Evolutionary conservation across 2,888 invertebrate genomes (phyloP).

Genomic region (Trissoscelio sp.): DNA sequence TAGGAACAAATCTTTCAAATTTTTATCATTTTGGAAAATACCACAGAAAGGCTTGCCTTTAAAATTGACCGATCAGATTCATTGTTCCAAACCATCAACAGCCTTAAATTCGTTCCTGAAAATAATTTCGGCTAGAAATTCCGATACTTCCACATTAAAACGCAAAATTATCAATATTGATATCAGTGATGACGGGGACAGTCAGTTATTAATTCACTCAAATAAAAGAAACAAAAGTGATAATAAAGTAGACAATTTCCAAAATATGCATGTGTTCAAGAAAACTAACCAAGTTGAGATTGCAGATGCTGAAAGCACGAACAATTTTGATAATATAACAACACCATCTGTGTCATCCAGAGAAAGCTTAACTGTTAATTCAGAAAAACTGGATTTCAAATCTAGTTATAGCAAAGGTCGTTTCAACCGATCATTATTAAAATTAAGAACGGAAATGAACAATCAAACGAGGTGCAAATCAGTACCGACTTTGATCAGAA

Average conservation of each 20-base stretch:
- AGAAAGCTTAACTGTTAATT: neutral
- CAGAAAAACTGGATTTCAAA: neutral
- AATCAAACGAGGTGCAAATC: neutral
- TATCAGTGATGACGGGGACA: slow-evolving; percentile 33
- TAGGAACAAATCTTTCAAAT: too few relatives aligned
- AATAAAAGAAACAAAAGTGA: neutral
- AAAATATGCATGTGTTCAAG: slow-evolving; percentile 11
- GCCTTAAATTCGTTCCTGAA: slow-evolving; percentile 41
- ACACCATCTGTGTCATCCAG: neutral
- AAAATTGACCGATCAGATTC: too few relatives aligned
- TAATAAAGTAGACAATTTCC: neutral
- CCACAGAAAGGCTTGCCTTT: too few relatives aligned
- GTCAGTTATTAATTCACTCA: neutral
- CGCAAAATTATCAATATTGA: slow-evolving; percentile 38
- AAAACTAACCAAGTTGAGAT: slow-evolving; percentile 48
- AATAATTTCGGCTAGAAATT: neutral
- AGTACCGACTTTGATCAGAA: slow-evolving; percentile 13
- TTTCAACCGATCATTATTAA: neutral
- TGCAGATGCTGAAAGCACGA: slow-evolving; percentile 52
- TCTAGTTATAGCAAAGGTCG: neutral
- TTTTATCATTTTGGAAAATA: too few relatives aligned
- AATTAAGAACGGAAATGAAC: neutral
- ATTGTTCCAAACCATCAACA: slow-evolving; percentile 11
- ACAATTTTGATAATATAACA: slow-evolving; percentile 16
- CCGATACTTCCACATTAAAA: too few relatives aligned